Percentiles rank a stretch among this genome's conserved stretches.
Evolutionary conservation across 2,888 invertebrate species (phyloP).

Genomic region (Hedya salicella): DNA sequence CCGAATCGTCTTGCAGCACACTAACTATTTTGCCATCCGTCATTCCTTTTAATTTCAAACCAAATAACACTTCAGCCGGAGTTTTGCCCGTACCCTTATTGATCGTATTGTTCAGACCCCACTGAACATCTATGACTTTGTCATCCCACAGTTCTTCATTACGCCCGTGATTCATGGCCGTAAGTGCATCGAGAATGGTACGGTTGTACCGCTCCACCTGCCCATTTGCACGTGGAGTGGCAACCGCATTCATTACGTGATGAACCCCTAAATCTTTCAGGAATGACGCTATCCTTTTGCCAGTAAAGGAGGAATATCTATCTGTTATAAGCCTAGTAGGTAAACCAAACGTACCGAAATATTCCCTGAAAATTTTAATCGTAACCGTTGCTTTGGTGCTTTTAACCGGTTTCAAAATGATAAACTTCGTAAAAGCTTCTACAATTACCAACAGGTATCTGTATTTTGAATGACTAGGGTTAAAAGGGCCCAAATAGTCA

Average conservation of each 20-base stretch:
- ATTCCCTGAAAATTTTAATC: too few species aligned
- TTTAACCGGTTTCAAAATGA: too few species aligned
- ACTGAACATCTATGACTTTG: not conserved
- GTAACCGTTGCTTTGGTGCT: too few species aligned
- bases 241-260: not conserved
- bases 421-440: too few species aligned
- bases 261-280: not conserved
- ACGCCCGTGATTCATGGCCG: not conserved
- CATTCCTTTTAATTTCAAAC: not conserved
- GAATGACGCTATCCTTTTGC: not conserved
- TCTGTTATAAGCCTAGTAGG: too few species aligned
- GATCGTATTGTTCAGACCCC: conserved; percentile 9
- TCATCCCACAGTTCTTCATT: conserved; percentile 7
- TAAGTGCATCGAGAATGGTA: not conserved
- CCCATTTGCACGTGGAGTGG: conserved; percentile 8
- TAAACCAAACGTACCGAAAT: too few species aligned
- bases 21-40: too few species aligned
- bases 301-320: not conserved
- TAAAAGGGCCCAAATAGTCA: too few species aligned
- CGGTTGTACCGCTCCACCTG: conserved; percentile 6
- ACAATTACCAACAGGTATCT: conserved; percentile 38
- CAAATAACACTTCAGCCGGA: conserved; percentile 2
- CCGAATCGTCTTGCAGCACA: too few species aligned
- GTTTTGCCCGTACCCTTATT: conserved; percentile 11
- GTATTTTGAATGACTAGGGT: conserved; percentile 45